Evolutionary conservation across 1,140 invertebrate species (phyloP), one percentile per base, ranked within the genome.

Genomic region (Metopolophium dirhodum): DNA sequence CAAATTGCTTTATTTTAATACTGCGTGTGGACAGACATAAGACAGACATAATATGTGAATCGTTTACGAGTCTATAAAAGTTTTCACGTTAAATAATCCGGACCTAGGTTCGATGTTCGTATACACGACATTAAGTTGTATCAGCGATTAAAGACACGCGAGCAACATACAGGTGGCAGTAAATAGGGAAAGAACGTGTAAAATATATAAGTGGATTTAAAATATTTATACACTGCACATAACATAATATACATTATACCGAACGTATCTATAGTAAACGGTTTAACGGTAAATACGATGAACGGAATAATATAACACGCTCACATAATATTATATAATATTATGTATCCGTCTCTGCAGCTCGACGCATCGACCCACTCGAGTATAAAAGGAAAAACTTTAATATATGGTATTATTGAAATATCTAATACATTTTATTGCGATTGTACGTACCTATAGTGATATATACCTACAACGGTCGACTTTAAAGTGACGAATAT

Each of bases 191-290:
- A 37, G 9, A 57, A 89, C 22, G n/a, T 57, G 30, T 89, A 57
- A 35, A 87, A 87, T 49, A 87, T 87, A 35, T 54, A 89, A 37
- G 35, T 51, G n/a, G 30, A 57, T 89, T 89, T 89, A 37, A 51
- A 89, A 54, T 89, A 54, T 35, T 35, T 89, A 54, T 54, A 14
- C 18, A 77, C 30, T n/a, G 14, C 14, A n/a, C 14, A 77, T 30
- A 68, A 30, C 4, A 68, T 30, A 20, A 68, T 30, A 20, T 54
- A 54, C 22, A n/a, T 18, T 68, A 20, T 54, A 7, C n/a, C 14
- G n/a, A 77, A 77, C n/a, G 30, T 77, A 77, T 11, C 49, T 51
- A 51, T 30, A 61, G 57, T 77, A 77, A n/a, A 77, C 41, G 11
- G 14, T 77, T 77, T 77, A 77, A 77, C 4, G 18, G 35, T 49